phyloP scores from a whole-genome alignment of 2,888 invertebrate genomes.

The Drosophila pegasa region DNA sequence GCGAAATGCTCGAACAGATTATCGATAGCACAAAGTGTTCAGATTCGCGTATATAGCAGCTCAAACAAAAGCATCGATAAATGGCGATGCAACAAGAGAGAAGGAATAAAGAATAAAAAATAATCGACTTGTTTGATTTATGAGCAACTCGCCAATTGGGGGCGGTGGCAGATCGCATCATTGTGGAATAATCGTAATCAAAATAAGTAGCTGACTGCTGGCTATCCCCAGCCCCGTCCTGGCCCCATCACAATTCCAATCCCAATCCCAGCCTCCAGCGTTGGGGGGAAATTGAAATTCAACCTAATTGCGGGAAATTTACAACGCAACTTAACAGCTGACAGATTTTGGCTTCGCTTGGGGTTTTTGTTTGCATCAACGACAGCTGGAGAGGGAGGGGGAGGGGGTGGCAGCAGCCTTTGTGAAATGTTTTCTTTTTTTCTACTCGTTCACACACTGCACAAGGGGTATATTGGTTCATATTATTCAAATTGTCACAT shows the following conservation, averaged over 20 bases:
- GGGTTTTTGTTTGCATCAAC: conserved; percentile 34
- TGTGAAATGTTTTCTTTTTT: conserved; percentile 15
- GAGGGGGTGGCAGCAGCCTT: conserved; percentile 24
- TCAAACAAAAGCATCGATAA: conserved; percentile 36
- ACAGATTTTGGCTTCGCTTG: conserved; percentile 59
- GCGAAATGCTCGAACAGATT: neutral
- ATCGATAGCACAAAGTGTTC: neutral
- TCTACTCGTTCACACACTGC: neutral
- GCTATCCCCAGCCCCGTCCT: neutral
- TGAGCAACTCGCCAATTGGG: conserved; percentile 17
- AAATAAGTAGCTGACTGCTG: conserved; percentile 64
- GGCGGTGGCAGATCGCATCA: conserved; percentile 17
- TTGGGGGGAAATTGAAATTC: conserved; percentile 80
- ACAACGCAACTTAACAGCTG: conserved; percentile 77
- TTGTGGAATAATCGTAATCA: conserved; percentile 65
- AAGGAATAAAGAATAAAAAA: neutral
- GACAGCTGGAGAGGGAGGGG: neutral
- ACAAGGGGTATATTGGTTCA: neutral
- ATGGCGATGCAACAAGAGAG: conserved; percentile 12
- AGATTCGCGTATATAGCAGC: conserved; percentile 19
- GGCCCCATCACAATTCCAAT: neutral
- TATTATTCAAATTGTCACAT: no score
- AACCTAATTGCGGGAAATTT: conserved; percentile 84
- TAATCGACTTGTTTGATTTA: conserved; percentile 61
- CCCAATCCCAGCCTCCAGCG: neutral